These are phyloP conservation scores for Paramisgurnus dabryanus DNA, from an alignment of 2,113 vertebrate species.

Conservation along the genomic window DNA sequence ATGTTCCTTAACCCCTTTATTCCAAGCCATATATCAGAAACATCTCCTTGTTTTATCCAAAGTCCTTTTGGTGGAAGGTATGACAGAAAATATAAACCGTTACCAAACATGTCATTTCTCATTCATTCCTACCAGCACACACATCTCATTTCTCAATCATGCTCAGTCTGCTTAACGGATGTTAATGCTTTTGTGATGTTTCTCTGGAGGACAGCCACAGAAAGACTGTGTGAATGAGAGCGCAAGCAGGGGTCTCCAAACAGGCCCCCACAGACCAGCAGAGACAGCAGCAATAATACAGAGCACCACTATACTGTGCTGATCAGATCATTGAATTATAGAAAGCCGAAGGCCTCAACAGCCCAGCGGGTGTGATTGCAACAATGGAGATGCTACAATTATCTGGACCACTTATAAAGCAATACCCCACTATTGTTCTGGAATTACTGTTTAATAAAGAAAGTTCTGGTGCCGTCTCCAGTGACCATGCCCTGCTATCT, in stretches of 20 bases:
- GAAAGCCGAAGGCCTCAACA: neutral
- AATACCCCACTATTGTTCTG: constrained; percentile 15
- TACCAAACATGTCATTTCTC: neutral
- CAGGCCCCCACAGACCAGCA: constrained; percentile 4
- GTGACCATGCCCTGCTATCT: neutral
- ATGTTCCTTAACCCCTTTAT: too few species aligned
- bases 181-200: constrained; percentile 1
- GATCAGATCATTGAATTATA: constrained; percentile 40
- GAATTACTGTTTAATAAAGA: constrained; percentile 18
- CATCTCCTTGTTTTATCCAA: too few species aligned
- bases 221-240: neutral
- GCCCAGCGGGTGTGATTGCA: neutral
- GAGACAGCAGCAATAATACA: constrained; percentile 3
- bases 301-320: constrained; percentile 30
- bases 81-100: neutral
- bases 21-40: too few species aligned
- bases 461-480: neutral
- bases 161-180: constrained; percentile 18
- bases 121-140: constrained; percentile 3
- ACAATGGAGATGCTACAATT: constrained; percentile 7
- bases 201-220: constrained; percentile 10
- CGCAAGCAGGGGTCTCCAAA: neutral
- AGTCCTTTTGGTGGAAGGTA: neutral
- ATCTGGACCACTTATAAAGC: constrained; percentile 37
- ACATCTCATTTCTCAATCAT: neutral